phyloP scores from a whole-genome alignment of 2,888 invertebrate genomes.

The Ectropis crepuscularia region DNA sequence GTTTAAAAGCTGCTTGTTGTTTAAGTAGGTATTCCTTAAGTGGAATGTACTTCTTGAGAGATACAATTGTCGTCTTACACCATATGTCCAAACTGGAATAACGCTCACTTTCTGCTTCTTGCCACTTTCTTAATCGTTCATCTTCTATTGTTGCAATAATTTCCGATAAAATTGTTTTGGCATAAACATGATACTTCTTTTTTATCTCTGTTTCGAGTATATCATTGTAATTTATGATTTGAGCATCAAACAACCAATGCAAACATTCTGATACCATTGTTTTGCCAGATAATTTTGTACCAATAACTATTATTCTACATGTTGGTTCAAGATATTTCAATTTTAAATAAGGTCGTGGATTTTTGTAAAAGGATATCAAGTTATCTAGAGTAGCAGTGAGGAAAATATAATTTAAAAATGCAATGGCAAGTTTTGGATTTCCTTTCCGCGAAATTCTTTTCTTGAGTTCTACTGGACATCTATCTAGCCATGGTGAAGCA shows the following conservation, averaged over 20 bases:
- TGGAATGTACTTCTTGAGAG: constrained; percentile 55
- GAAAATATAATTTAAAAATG: constrained; percentile 86
- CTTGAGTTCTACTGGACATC: constrained; percentile 87
- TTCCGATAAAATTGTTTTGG: constrained; percentile 69
- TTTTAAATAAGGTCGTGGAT: constrained; percentile 86
- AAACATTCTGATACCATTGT: constrained; percentile 83
- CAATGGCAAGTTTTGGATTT: constrained; percentile 80
- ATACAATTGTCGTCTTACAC: constrained; percentile 51
- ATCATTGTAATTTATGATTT: constrained; percentile 67
- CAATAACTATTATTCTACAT: constrained; percentile 85
- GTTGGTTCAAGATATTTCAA: constrained; percentile 84
- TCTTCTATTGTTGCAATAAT: constrained; percentile 73
- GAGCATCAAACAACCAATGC: constrained; percentile 78
- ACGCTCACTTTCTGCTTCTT: constrained; percentile 68
- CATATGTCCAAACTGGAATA: constrained; percentile 64
- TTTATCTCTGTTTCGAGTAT: constrained; percentile 56
- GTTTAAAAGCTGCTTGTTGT: constrained; percentile 1
- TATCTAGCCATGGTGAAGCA: constrained; percentile 84
- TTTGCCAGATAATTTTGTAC: constrained; percentile 86
- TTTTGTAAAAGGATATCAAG: constrained; percentile 82
- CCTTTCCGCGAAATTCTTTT: constrained; percentile 81
- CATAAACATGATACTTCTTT: constrained; percentile 59
- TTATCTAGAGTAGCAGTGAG: constrained; percentile 82
- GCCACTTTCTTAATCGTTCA: constrained; percentile 63
- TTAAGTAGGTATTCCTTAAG: constrained; percentile 46